Evolutionary conservation across 1,140 invertebrate species (phyloP), one percentile per base, ranked within the genome.

Genomic region (Magallana gigas): DNA sequence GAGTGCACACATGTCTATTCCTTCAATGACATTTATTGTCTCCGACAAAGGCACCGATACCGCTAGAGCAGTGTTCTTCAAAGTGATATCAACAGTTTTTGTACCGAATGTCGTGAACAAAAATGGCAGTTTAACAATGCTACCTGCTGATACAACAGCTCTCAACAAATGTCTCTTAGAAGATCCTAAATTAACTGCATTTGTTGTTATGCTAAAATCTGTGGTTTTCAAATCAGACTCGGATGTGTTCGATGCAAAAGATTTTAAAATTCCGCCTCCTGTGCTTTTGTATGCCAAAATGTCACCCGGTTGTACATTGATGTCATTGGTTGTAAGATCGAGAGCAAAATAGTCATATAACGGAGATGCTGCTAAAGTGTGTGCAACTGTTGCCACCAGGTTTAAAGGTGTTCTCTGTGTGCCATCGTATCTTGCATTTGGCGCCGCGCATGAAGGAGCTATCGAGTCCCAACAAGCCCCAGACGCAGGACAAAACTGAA

Each of bases 1-100:
- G 1, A 91, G 89, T n/a, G 87, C 81, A 18, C 90, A 88, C 11
- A 56, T 83, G 64, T 92, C 90, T 18, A 93, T 90, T 1, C 92
- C 92, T 68, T 91, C 90, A 7, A 91, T 71, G 5, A 92, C 90
- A 4, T 85, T 62, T 1, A 92, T 84, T 9, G 36, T 85, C 36
- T 87, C 90, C 1, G 85, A 59, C 8, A 86, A 71, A n/a, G 2
- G 56, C 7, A 58, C 57, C 1, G 71, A 18, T 16, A 18, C 16
- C 9, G 88, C 11, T 8, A 86, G 60, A 23, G 60, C 12, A 57
- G 48, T 82, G 57, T 88, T 88, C n/a, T 23, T 80, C 0, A 88
- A 85, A 8, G 83, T 88, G 0, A 88, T 84, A 8, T 29, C 85
- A 16, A 92, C 82, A 0, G 59, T 59, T 83, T 88, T 91, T 5